Conservation (phyloP, 1,140 invertebrate species). For the Globodera rostochiensis region DNA sequence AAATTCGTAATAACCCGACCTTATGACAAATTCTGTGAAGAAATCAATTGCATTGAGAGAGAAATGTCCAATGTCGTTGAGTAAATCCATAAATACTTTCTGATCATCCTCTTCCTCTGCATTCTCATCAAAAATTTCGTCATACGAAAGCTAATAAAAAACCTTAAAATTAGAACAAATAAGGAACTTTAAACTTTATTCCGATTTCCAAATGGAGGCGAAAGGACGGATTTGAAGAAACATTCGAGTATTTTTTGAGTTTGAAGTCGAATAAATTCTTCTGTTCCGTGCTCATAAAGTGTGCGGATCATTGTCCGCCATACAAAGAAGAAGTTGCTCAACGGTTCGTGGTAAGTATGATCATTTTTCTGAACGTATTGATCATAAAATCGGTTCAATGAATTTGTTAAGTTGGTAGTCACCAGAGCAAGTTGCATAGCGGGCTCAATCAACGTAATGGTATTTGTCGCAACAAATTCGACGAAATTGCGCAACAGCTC, state of each 20-base stretch:
- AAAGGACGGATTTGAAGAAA: slow-evolving; percentile 28
- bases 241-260: slow-evolving; percentile 25
- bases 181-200: slow-evolving; percentile 9
- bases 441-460: slow-evolving; percentile 17
- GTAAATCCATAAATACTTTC: slow-evolving; percentile 24
- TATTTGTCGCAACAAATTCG: slow-evolving; percentile 30
- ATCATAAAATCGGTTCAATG: not conserved
- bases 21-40: slow-evolving; percentile 9
- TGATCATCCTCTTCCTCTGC: slow-evolving; percentile 33
- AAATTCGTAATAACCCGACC: not conserved
- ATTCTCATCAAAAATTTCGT: slow-evolving; percentile 34
- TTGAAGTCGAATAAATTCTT: slow-evolving; percentile 6
- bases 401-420: too few species aligned
- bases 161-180: not conserved
- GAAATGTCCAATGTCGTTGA: slow-evolving; percentile 26
- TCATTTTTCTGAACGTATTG: slow-evolving; percentile 23
- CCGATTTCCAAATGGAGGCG: slow-evolving; percentile 29
- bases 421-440: slow-evolving; percentile 25
- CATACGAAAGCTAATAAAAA: slow-evolving; percentile 15
- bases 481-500: slow-evolving; percentile 27
- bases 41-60: slow-evolving; percentile 24
- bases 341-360: slow-evolving; percentile 19
- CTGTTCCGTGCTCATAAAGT: not conserved
- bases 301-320: slow-evolving; percentile 29
- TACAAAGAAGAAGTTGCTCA: slow-evolving; percentile 25